A percentile compares a stretch with the other conserved stretches of the same genome.
phyloP scores from a whole-genome alignment of 2,797 vertebrate species.

The Manis pentadactyla region DNA sequence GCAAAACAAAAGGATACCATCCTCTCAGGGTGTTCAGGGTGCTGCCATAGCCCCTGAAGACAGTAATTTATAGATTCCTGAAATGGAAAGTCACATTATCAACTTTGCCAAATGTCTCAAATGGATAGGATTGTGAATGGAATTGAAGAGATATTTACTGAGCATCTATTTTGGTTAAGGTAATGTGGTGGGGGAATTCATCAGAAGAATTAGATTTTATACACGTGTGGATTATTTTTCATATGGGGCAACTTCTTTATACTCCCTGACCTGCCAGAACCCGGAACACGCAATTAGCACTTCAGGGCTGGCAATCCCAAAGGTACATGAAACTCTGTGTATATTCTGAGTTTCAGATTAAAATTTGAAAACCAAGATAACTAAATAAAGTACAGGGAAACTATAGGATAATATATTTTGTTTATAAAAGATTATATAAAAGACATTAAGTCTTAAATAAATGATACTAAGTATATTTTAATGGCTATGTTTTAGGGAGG shows the following conservation, averaged over 20 bases:
- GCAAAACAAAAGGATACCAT: neutral
- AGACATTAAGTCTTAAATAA: constrained; percentile 60
- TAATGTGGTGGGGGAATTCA: neutral
- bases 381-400: constrained; percentile 28
- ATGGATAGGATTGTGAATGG: neutral
- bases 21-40: neutral
- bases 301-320: constrained; percentile 22
- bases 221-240: neutral
- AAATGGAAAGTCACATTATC: neutral
- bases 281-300: neutral
- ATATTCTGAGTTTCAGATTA: constrained; percentile 56
- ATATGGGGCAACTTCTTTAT: neutral
- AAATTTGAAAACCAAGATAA: constrained; percentile 65
- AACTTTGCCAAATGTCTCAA: constrained; percentile 24
- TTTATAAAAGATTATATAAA: constrained; percentile 55
- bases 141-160: neutral
- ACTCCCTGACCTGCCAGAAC: neutral
- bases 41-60: neutral
- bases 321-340: constrained; percentile 8
- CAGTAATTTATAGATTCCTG: neutral
- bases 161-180: constrained; percentile 11
- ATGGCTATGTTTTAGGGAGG: constrained; percentile 50
- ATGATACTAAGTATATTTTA: constrained; percentile 48
- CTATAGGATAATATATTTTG: constrained; percentile 32
- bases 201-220: neutral